These are phyloP conservation scores for Oopsacas minuta DNA, from an alignment of 37 sponge, comb jelly and placozoan genomes.

Conservation along the genomic window DNA sequence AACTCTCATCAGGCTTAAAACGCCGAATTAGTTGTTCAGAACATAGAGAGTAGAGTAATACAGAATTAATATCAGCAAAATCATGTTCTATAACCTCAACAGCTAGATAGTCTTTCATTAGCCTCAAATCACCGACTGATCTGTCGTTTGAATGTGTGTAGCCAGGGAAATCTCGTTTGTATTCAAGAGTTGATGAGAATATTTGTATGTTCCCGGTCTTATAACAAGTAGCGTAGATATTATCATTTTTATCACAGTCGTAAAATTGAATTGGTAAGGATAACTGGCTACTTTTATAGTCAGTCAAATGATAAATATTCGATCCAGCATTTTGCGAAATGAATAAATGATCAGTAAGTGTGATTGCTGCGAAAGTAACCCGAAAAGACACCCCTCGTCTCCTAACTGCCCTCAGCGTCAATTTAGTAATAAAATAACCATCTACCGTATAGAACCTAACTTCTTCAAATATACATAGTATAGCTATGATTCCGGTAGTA, in stretches of 20 bases:
- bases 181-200: neutral
- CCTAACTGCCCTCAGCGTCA: neutral
- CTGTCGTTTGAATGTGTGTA: neutral
- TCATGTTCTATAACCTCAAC: neutral
- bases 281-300: neutral
- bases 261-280: neutral
- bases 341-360: neutral
- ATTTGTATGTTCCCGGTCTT: neutral
- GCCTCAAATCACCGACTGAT: neutral
- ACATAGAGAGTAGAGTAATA: neutral
- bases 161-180: neutral
- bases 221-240: neutral
- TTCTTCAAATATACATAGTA: neutral
- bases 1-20: neutral
- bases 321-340: neutral
- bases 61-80: neutral
- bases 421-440: neutral
- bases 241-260: neutral
- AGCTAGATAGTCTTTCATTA: neutral
- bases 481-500: neutral
- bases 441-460: neutral
- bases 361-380: neutral
- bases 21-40: neutral
- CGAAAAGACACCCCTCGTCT: neutral
- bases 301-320: neutral